Base-by-base conservation (phyloP, 2,888 invertebrate species). In the Arge pagana region DNA sequence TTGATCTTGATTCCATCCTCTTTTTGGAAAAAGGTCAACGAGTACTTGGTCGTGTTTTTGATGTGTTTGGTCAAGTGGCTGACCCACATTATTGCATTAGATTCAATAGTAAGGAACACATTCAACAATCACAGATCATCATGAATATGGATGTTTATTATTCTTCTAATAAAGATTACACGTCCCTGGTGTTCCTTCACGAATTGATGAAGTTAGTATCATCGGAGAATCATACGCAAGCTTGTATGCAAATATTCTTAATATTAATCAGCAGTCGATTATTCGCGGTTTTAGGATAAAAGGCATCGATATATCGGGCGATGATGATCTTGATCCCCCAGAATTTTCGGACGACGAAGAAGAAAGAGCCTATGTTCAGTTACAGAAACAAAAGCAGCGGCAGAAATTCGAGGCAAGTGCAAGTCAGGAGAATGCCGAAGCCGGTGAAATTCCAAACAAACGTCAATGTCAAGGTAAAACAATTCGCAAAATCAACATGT, bases 301-400 rank as follows among this genome's bases (percentile, higher is more conserved):
- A 77, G 95, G 93, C 4, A 88, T 88, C 1, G 96, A 96, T 80
- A 94, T 94, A 1, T 90, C 92, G 0, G 94, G 93, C 89, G 82
- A 87, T 61, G 82, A 91, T 70, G 90, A 93, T 71, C 78, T 86
- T 36, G 96, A 96, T 72, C 84, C 87, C 10, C 94, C 94, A 0
- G 93, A 93, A 23, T 94, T 84, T 76, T 96, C 95, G 0, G 95
- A 95, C 71, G 96, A 96, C 70, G 96, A 96, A 66, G 83, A 87
- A 54, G 95, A 95, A 68, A 80, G 83, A 53, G 61, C 62, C n/a
- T 73, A 74, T 55, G 68, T 68, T 39, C 65, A 61, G 37, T 57
- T 54, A 33, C 41, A 67, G 5, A 65, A 63, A 37, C 56, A 63
- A 15, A 62, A 67, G 39, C 57, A 65, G 13, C 45, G 45, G 3